Base-by-base conservation (phyloP, 2,888 invertebrate genomes). In the Drosophila percnosoma region DNA sequence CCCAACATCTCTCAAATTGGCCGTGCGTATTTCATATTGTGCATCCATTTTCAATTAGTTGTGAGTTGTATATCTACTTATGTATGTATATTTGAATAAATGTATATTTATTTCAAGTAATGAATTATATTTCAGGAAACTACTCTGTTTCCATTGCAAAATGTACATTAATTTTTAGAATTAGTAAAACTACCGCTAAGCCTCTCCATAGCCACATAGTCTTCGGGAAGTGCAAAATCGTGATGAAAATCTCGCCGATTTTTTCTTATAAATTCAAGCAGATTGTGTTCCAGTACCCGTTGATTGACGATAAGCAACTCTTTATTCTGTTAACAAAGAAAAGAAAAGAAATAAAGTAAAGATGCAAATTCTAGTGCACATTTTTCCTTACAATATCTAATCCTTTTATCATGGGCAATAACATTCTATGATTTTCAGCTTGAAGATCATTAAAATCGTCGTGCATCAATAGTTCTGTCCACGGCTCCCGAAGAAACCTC, bases 381-480 rank as follows among this genome's bases (percentile, higher is more conserved):
- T 34, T 2, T 10, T 15, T 21, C 24, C 34, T 21, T 42, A 75
- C 71, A 13, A 40, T 38, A 1, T n/a, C 13, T 6, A 62, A 27
- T 0, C 13, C 55, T 5, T 42, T 1, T 0, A 72, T 36, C 55
- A 87, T 57, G 1, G 87, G 80, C 27, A 1, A 54, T 0, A 87
- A 53, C 1, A 84, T 21, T 13, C 54, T 70, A 1, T 69, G 64
- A 34, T 90, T 89, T 6, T 74, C 38, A 0, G 27, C 53, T 34
- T 84, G 83, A 24, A 91, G 63, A 0, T 78, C 74, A 0, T 75
- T 45, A 31, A 92, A 92, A 11, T 82, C 36, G 0, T 88, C 86
- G 42, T 92, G 91, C 80, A 89, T 79, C 3, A 92, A 42, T 3
- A 91, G 64, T 48, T 91, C 88, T 2, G 90, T 83, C 87, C 87